Conservation (phyloP, 1,140 invertebrate species). For the Archivesica marissinica region DNA sequence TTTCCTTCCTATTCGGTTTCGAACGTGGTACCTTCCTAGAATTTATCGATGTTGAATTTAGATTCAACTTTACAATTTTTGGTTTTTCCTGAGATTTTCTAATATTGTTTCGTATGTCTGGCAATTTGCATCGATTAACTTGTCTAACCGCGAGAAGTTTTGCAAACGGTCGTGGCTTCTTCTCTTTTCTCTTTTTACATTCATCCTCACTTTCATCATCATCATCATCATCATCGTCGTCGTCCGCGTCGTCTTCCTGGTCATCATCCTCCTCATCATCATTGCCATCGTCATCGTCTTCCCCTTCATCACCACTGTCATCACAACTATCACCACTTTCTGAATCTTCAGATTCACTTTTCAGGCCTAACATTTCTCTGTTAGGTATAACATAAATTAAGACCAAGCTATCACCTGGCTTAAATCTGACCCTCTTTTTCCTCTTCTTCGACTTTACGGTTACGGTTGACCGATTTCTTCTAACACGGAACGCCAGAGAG, state of each 20-base stretch:
- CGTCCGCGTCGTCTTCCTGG: conserved; percentile 22
- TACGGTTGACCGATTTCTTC: neutral
- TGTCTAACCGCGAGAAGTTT: conserved; percentile 53
- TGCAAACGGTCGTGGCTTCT: conserved; percentile 50
- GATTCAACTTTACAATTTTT: neutral
- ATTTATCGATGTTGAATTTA: neutral
- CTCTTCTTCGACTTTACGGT: conserved; percentile 53
- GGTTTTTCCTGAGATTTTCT: conserved; percentile 13
- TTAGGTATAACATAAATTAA: conserved; percentile 53
- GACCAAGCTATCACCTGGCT: conserved; percentile 53
- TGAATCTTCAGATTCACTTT: conserved; percentile 56
- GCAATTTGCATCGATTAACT: conserved; percentile 20
- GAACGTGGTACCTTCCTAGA: neutral
- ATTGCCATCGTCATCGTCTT: conserved; percentile 29
- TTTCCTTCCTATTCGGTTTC: conserved; percentile 1
- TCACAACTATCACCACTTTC: conserved; percentile 30
- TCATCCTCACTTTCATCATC: conserved; percentile 48
- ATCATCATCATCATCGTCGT: conserved; percentile 47
- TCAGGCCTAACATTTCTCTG: conserved; percentile 59
- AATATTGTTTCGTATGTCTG: neutral
- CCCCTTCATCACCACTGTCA: conserved; percentile 41
- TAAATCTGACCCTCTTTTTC: conserved; percentile 53
- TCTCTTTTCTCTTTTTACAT: conserved; percentile 10
- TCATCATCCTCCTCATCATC: conserved; percentile 42
- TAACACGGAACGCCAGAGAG: conserved; percentile 43